Evolutionary conservation across 2,888 invertebrate species (phyloP).

Genomic region (Calliphora vomitoria): DNA sequence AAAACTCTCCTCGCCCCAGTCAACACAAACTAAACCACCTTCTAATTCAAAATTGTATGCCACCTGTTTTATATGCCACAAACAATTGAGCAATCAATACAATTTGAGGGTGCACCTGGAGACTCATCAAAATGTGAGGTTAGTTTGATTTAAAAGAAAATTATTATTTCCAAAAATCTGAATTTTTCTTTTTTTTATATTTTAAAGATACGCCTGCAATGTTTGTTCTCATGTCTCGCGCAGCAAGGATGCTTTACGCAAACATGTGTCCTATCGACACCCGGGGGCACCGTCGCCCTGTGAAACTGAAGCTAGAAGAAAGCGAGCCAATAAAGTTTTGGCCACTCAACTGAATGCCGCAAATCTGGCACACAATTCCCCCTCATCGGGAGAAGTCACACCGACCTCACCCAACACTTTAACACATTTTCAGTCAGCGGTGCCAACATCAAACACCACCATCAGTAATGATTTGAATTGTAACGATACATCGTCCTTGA

Average conservation of each 20-base stretch:
- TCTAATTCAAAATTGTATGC: constrained; percentile 87
- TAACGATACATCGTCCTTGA: constrained; percentile 58
- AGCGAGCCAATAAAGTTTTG: constrained; percentile 82
- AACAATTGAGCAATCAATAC: constrained; percentile 95
- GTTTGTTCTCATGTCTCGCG: constrained; percentile 95
- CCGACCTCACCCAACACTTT: constrained; percentile 74
- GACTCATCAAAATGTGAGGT: constrained; percentile 93
- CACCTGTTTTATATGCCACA: constrained; percentile 93
- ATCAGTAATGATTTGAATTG: constrained; percentile 44
- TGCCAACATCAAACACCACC: not conserved
- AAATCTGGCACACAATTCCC: constrained; percentile 71
- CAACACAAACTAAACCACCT: constrained; percentile 79
- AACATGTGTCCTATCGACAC: constrained; percentile 95
- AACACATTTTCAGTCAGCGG: constrained; percentile 45
- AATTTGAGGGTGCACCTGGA: constrained; percentile 95
- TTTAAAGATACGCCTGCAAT: constrained; percentile 90
- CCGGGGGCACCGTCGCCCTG: constrained; percentile 86
- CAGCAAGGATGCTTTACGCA: constrained; percentile 93
- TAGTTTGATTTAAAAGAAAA: constrained; percentile 56
- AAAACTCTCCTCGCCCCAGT: constrained; percentile 54
- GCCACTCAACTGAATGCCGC: constrained; percentile 75
- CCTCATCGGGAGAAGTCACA: constrained; percentile 73
- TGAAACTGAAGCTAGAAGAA: constrained; percentile 84
- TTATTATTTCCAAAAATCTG: not conserved
- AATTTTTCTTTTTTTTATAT: not conserved